These are phyloP conservation scores for Pilophorus perplexus DNA, from an alignment of 2,888 invertebrate genomes.

Conservation along the genomic window DNA sequence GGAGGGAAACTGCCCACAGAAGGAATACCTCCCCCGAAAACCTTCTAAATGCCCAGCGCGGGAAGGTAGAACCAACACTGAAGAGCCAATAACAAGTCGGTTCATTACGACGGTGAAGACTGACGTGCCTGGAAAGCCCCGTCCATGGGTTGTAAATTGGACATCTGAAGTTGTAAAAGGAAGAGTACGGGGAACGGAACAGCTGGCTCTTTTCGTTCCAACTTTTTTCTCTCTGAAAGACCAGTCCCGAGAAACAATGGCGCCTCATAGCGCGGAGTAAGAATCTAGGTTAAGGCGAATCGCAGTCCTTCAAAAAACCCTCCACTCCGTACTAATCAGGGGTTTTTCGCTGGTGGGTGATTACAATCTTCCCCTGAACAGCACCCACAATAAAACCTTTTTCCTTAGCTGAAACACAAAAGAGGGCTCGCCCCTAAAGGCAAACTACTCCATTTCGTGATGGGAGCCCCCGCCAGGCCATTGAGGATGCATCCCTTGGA, in stretches of 20 bases:
- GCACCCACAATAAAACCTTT: constrained; percentile 10
- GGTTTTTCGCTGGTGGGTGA: constrained; percentile 18
- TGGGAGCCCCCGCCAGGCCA: background rate
- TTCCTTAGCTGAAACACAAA: constrained; percentile 2
- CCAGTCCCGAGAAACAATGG: constrained; percentile 7
- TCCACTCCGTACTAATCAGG: constrained; percentile 14
- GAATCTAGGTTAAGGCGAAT: constrained; percentile 27
- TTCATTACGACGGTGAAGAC: constrained; percentile 33
- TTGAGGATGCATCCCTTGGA: background rate
- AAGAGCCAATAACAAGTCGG: constrained; percentile 36
- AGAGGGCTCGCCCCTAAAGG: constrained; percentile 1
- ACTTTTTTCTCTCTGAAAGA: constrained; percentile 12
- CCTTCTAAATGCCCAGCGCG: constrained; percentile 1
- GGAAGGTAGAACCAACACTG: constrained; percentile 16
- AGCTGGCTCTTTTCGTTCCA: constrained; percentile 11
- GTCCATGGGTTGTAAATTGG: constrained; percentile 17
- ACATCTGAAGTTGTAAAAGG: constrained; percentile 25
- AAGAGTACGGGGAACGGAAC: constrained; percentile 2
- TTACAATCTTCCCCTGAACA: constrained; percentile 16
- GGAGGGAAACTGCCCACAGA: constrained; percentile 1
- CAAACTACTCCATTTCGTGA: background rate
- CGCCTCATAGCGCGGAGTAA: constrained; percentile 1
- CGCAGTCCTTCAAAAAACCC: constrained; percentile 13
- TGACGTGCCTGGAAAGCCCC: constrained; percentile 25
- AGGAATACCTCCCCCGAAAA: background rate